Evolutionary conservation across 2,113 vertebrate species (phyloP), one percentile per base, ranked within the genome.

Genomic region (Delphinapterus leucas): DNA sequence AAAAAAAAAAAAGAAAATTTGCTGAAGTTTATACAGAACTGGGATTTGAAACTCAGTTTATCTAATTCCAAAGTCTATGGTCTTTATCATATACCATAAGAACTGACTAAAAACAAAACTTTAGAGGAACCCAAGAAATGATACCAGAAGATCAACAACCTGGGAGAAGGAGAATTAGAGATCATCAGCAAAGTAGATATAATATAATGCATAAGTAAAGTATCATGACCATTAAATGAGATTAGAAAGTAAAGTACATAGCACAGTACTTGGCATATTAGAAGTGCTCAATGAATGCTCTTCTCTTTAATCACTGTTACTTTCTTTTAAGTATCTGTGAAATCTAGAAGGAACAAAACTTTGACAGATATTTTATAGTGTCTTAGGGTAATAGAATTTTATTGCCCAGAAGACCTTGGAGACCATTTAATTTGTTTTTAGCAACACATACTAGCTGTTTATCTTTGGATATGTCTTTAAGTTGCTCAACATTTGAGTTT

Each of bases 361-460:
- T 93, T 63, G 70, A 68, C 44, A 85, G n/a, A 88, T 17, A 92
- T 68, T 88, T 60, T 95, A 88, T 90, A 67, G 7, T 82, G 44
- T 86, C 74, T 94, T 83, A 21, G 12, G 15, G 73, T 83, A 67
- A 74, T 90, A n/a, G 47, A 94, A 86, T 82, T 92, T 53, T 92
- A 70, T 90, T 47, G 25, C 73, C 81, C 63, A 87, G n/a, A 65
- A 86, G 73, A 83, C 65, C n/a, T 82, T 82, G 26, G 65, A 63
- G 47, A 73, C 73, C 31, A 93, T 82, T 90, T 91, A 49, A 58
- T 95, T 92, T 96, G 26, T 80, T 94, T 89, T 89, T 74, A 94
- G 61, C 77, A 93, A 85, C 89, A 76, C 20, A 71, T 33, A 53
- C 60, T 82, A 90, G n/a, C 26, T 92, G 4, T 93, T 95, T 71